Evolutionary conservation across 2,888 invertebrate genomes (phyloP).

Genomic region (Teinopalpus imperialis): DNA sequence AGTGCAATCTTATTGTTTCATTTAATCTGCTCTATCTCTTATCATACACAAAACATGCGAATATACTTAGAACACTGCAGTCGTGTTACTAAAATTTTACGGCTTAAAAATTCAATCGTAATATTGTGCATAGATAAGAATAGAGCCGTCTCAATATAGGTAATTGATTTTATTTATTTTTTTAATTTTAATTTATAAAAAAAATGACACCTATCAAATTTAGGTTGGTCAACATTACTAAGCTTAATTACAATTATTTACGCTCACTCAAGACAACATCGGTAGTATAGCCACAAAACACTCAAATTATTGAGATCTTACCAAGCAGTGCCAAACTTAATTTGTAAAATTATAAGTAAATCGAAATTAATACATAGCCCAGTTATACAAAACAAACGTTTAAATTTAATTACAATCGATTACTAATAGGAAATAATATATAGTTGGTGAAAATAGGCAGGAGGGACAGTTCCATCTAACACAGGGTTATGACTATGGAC

Average conservation of each 20-base stretch:
- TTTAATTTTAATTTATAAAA: not conserved
- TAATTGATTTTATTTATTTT: not conserved
- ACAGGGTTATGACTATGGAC: too few relatives aligned
- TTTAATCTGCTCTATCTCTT: conserved; percentile 9
- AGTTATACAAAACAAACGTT: not conserved
- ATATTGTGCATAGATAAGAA: too few relatives aligned
- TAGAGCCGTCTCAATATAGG: too few relatives aligned
- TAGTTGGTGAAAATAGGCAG: too few relatives aligned
- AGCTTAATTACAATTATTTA: conserved; percentile 7
- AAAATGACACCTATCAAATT: too few relatives aligned
- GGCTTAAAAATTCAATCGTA: too few relatives aligned
- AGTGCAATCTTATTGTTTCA: conserved; percentile 10
- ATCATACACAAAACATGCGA: not conserved
- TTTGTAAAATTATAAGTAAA: conserved; percentile 3
- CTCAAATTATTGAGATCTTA: conserved; percentile 11
- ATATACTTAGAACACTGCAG: too few relatives aligned
- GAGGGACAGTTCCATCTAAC: too few relatives aligned
- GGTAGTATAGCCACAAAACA: conserved; percentile 18
- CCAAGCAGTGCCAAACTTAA: conserved; percentile 4
- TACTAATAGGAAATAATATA: too few relatives aligned
- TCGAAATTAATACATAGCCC: conserved; percentile 17
- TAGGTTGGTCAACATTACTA: conserved; percentile 2
- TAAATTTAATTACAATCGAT: conserved; percentile 1
- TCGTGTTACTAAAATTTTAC: too few relatives aligned
- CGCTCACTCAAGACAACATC: conserved; percentile 15